A percentile compares a stretch with the other conserved stretches of the same genome.
phyloP scores from a whole-genome alignment of 2,113 vertebrate genomes.

The Antechinus flavipes region DNA sequence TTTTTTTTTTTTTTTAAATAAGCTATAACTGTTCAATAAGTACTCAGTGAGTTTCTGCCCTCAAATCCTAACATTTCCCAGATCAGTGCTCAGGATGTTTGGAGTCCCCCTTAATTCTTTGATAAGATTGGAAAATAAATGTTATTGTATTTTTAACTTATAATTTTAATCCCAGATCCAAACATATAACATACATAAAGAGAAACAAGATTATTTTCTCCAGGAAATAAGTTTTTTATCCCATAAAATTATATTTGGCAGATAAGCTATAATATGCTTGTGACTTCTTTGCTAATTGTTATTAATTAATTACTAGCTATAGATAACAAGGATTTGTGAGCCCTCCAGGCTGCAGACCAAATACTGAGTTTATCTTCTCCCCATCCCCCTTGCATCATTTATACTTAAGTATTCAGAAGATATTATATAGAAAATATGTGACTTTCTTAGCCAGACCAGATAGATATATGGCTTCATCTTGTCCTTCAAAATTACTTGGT shows the following conservation, averaged over 20 bases:
- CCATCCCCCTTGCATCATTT: neutral
- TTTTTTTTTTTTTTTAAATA: neutral
- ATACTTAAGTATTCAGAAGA: conserved; percentile 13
- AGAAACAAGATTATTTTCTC: conserved; percentile 58
- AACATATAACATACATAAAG: conserved; percentile 55
- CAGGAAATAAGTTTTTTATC: conserved; percentile 43
- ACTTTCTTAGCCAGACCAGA: conserved; percentile 15
- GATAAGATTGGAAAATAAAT: conserved; percentile 54
- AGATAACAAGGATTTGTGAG: conserved; percentile 35
- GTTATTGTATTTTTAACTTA: conserved; percentile 74
- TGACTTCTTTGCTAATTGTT: conserved; percentile 61
- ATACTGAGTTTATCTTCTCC: neutral
- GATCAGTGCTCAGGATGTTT: conserved; percentile 34
- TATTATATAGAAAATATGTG: neutral
- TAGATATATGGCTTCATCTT: conserved; percentile 29
- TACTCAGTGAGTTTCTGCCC: neutral
- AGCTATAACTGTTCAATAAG: neutral
- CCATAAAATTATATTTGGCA: conserved; percentile 45
- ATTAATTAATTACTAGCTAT: conserved; percentile 59
- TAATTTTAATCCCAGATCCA: conserved; percentile 68
- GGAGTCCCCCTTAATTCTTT: conserved; percentile 62
- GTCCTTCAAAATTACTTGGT: conserved; percentile 38
- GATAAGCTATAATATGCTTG: conserved; percentile 61
- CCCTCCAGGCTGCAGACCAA: conserved; percentile 66
- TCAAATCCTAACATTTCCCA: neutral